Percentiles rank a stretch among this genome's conserved stretches.
Conservation (phyloP, 2,888 invertebrate genomes). For the Meliscaeva auricollis region DNA sequence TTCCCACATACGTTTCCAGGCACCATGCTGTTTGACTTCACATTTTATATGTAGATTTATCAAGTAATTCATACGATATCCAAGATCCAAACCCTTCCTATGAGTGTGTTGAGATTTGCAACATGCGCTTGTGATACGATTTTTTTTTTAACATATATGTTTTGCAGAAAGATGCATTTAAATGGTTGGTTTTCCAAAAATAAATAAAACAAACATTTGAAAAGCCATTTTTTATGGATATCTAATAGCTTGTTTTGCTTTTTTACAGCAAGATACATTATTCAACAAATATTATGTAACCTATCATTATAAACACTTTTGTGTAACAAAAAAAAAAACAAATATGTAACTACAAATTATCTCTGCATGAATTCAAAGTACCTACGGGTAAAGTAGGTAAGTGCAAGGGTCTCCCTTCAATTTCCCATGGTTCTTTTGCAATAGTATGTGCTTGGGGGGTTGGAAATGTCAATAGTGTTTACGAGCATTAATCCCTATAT, state of each 20-base stretch:
- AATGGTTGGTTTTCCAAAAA: neutral
- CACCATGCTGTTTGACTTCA: constrained; percentile 66
- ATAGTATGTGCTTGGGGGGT: constrained; percentile 40
- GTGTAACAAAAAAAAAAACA: constrained; percentile 72
- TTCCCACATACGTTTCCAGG: constrained; percentile 74
- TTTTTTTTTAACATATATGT: constrained; percentile 7
- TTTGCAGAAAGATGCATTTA: neutral
- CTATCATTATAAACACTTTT: constrained; percentile 47
- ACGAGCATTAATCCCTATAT: constrained; percentile 24
- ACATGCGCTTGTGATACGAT: neutral
- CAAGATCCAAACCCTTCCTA: constrained; percentile 56
- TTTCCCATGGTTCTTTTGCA: constrained; percentile 60
- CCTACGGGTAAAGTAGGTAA: constrained; percentile 32
- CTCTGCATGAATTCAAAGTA: constrained; percentile 74
- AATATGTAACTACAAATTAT: constrained; percentile 77
- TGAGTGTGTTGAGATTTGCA: constrained; percentile 10
- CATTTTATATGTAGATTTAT: constrained; percentile 54
- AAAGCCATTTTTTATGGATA: neutral
- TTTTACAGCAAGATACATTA: neutral
- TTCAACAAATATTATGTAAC: constrained; percentile 4
- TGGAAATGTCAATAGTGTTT: constrained; percentile 17
- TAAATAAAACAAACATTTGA: neutral
- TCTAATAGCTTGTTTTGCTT: neutral
- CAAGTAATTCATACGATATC: constrained; percentile 16
- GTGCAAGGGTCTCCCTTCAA: constrained; percentile 48